Conservation (phyloP, 1,140 invertebrate genomes). For the Sipha flava region DNA sequence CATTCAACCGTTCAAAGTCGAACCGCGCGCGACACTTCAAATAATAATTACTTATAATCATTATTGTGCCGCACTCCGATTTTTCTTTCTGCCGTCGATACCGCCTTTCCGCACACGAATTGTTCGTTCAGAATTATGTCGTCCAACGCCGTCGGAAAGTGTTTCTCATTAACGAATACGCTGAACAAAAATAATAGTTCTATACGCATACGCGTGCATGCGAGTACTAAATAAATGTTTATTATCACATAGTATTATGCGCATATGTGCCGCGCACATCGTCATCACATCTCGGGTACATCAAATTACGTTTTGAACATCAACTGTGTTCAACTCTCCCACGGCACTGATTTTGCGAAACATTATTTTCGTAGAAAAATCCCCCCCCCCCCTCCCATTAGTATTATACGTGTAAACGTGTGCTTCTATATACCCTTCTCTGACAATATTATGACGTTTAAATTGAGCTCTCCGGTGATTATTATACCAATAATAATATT, state of each 20-base stretch:
- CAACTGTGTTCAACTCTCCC: neutral
- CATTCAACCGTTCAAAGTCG: too few species aligned
- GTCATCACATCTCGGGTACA: neutral
- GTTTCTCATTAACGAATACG: neutral
- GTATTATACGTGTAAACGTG: neutral
- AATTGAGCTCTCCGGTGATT: neutral
- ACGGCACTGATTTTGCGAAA: neutral
- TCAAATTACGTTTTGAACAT: neutral
- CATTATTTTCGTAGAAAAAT: neutral
- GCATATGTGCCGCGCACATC: too few species aligned
- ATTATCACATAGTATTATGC: too few species aligned
- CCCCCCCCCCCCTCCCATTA: neutral
- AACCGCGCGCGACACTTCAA: too few species aligned
- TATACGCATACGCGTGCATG: neutral
- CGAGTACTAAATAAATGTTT: too few species aligned
- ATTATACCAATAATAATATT: too few species aligned
- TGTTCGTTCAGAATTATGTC: neutral
- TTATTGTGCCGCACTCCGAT: too few species aligned
- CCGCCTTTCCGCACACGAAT: neutral
- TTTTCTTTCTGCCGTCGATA: neutral
- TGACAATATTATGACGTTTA: neutral
- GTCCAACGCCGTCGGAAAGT: neutral
- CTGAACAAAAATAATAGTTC: neutral
- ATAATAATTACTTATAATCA: too few species aligned
- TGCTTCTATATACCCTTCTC: neutral